phyloP scores from a whole-genome alignment of 2,797 vertebrate species.

The Rousettus madagascariensis region DNA sequence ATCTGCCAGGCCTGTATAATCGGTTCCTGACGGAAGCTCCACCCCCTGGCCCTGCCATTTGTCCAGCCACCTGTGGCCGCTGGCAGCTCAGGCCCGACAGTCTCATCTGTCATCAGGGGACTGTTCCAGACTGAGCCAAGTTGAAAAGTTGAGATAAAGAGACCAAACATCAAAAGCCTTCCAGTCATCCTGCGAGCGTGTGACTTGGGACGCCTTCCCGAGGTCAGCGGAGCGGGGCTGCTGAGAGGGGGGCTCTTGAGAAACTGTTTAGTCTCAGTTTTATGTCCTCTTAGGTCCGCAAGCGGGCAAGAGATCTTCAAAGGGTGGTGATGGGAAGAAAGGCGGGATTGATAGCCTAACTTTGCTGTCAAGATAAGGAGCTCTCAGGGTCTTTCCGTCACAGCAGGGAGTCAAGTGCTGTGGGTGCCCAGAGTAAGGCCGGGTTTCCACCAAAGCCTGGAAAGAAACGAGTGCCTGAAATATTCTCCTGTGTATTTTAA shows the following conservation, averaged over 20 bases:
- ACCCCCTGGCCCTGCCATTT: neutral
- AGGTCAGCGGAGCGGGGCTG: neutral
- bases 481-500: neutral
- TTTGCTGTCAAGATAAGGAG: conserved; percentile 58
- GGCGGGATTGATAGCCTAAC: neutral
- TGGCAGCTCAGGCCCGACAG: conserved; percentile 21
- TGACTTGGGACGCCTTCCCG: neutral
- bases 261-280: conserved; percentile 33
- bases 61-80: conserved; percentile 42
- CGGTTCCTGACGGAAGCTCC: neutral
- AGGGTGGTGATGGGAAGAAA: conserved; percentile 28
- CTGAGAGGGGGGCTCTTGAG: neutral
- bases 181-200: neutral
- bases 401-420: neutral
- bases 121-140: neutral
- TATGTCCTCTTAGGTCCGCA: neutral
- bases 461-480: neutral
- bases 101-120: conserved; percentile 49
- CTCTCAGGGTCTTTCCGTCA: neutral
- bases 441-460: neutral
- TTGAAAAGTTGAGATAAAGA: conserved; percentile 54
- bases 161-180: conserved; percentile 55
- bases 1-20: neutral
- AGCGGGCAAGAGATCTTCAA: conserved; percentile 47
- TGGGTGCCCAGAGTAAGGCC: neutral